These are phyloP conservation scores for Rhinogobius similis DNA, from an alignment of 2,113 vertebrate species.

Conservation along the genomic window DNA sequence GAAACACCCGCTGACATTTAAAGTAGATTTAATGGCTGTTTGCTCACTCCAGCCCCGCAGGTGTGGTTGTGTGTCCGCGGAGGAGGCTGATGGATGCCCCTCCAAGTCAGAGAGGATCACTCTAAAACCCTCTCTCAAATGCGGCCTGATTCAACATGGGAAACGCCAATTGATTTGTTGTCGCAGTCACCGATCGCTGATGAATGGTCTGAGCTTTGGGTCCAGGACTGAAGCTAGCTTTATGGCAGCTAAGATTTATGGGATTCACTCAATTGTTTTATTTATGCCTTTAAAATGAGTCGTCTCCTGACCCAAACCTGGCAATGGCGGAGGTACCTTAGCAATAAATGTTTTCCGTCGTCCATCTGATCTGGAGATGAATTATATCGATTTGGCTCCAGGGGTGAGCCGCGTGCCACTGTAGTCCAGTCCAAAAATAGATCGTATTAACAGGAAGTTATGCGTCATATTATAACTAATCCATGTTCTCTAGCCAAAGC, in stretches of 20 bases:
- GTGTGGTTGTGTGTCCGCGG: constrained; percentile 14
- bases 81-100: constrained; percentile 38
- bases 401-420: constrained; percentile 31
- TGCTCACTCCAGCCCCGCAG: constrained; percentile 20
- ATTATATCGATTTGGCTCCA: neutral
- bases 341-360: constrained; percentile 7
- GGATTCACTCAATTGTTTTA: constrained; percentile 45
- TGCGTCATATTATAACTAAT: constrained; percentile 52
- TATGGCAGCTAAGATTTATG: constrained; percentile 66
- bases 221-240: constrained; percentile 39
- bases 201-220: constrained; percentile 41
- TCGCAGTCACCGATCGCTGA: constrained; percentile 45
- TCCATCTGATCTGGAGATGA: constrained; percentile 9
- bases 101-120: constrained; percentile 35
- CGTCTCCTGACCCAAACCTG: constrained; percentile 21
- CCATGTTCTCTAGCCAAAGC: constrained; percentile 16
- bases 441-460: constrained; percentile 27
- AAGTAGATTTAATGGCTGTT: constrained; percentile 23
- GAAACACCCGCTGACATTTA: constrained; percentile 33
- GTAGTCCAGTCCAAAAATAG: constrained; percentile 17
- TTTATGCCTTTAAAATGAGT: constrained; percentile 47
- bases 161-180: constrained; percentile 53
- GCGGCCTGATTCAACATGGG: constrained; percentile 39
- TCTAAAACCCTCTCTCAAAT: constrained; percentile 52
- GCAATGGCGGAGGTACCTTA: constrained; percentile 18